Base-by-base conservation (phyloP, 35 echinoderm and acorn worm genomes). In the Lytechinus variegatus region DNA sequence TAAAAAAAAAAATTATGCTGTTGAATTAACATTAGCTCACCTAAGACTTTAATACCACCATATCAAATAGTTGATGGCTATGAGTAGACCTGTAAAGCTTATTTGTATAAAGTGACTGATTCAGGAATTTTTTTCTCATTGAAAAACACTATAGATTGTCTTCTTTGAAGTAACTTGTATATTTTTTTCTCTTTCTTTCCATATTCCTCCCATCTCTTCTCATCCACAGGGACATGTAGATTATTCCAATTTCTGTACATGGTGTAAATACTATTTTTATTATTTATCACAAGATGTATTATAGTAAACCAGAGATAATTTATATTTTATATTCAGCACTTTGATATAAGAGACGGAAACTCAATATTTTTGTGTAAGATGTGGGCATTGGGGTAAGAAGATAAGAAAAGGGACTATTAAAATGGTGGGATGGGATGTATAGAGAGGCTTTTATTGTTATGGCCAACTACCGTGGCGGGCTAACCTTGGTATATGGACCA, bases 271-370 rank as follows among this genome's bases (percentile, higher is more conserved):
- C 53, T 57, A 93, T 93, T 93, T 93, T 93, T 93, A 93, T 93
- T 93, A 93, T 93, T 93, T 93, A 93, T 93, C 92, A 93, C 54
- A 93, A 93, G 92, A 28, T 93, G 92, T 93, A 93, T 93, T 57
- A 93, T 93, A 93, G 92, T 93, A 57, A 93, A 93, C 92, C 29
- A 93, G 92, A 93, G 92, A 93, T 93, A 93, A 93, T 93, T 93
- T 93, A 93, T 93, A 93, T 93, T 93, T 93, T 93, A 93, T 93
- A 93, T 55, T 21, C 92, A 55, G 52, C 92, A 93, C 92, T 55
- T 93, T 54, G 88, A 52, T 90, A 54, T 90, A 54, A 90, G 88
- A 52, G 27, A 90, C 27, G 9, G 14, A 79, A 79, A 79, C 5
- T 79, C 66, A 79, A 79, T 79, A 79, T 79, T 79, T 79, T 79